These are phyloP conservation scores for Onthophagus sagittarius DNA, from an alignment of 2,888 invertebrate species.

Conservation along the genomic window DNA sequence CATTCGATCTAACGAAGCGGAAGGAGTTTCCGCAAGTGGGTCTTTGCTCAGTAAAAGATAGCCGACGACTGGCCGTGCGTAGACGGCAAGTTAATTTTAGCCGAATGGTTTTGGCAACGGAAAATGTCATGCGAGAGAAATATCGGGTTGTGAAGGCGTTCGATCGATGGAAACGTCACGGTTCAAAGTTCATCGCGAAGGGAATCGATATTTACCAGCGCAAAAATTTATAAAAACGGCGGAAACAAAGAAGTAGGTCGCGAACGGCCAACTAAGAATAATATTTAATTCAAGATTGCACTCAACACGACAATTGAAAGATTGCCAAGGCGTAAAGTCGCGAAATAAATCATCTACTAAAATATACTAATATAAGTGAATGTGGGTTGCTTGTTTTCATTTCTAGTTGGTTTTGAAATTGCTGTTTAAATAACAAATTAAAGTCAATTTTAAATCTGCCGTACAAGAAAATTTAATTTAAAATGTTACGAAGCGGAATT, in stretches of 20 bases:
- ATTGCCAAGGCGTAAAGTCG: not conserved
- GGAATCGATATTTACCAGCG: not conserved
- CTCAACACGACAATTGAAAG: not conserved
- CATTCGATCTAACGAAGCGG: not conserved
- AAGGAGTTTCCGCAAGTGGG: not conserved
- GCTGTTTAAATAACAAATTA: not conserved
- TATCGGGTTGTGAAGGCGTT: constrained; percentile 3
- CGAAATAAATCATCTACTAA: not conserved
- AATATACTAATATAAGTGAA: not conserved
- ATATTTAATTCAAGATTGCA: not conserved
- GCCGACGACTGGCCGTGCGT: not conserved
- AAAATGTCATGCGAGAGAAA: constrained; percentile 5
- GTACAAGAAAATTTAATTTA: too few relatives aligned
- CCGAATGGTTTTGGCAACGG: constrained; percentile 8
- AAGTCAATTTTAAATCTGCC: too few relatives aligned
- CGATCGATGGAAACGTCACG: constrained; percentile 10
- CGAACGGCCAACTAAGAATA: not conserved
- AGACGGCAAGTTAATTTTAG: constrained; percentile 6
- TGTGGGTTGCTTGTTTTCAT: not conserved
- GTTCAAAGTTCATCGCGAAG: not conserved
- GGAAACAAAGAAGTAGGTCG: not conserved
- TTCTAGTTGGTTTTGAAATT: not conserved
- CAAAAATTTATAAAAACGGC: not conserved
- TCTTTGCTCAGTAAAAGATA: not conserved
- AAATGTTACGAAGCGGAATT: too few relatives aligned